Evolutionary conservation across 2,888 invertebrate genomes (phyloP).

Genomic region (Papilio elwesi): DNA sequence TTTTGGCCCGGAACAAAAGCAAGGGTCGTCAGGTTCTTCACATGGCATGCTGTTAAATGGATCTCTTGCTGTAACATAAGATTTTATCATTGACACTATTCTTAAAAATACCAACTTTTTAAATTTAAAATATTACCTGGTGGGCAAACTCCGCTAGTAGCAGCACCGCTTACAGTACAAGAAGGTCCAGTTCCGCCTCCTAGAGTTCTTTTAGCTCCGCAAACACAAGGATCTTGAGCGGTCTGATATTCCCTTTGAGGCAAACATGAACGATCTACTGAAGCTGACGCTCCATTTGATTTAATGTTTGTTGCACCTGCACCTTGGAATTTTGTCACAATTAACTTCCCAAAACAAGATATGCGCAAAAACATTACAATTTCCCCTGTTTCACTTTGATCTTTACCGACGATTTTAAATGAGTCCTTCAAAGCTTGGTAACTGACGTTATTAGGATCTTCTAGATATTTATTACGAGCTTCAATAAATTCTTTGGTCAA

Average conservation of each 20-base stretch:
- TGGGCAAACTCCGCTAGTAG: slow-evolving; percentile 58
- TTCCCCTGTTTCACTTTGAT: slow-evolving; percentile 81
- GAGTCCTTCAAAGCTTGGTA: slow-evolving; percentile 86
- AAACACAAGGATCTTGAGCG: slow-evolving; percentile 67
- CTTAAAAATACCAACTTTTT: neutral
- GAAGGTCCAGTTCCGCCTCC: slow-evolving; percentile 45
- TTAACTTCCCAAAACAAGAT: slow-evolving; percentile 87
- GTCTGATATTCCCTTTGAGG: slow-evolving; percentile 65
- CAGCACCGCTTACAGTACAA: slow-evolving; percentile 48
- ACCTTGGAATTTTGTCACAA: slow-evolving; percentile 87
- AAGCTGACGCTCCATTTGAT: slow-evolving; percentile 48
- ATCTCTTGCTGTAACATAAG: slow-evolving; percentile 56
- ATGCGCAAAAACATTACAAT: slow-evolving; percentile 85
- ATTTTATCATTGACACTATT: neutral
- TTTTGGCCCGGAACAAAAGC: slow-evolving; percentile 72
- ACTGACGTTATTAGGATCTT: slow-evolving; percentile 74
- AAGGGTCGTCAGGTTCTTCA: slow-evolving; percentile 69
- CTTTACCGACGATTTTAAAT: slow-evolving; percentile 81
- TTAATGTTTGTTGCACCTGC: slow-evolving; percentile 59
- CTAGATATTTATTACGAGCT: slow-evolving; percentile 76
- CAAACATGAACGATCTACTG: slow-evolving; percentile 70
- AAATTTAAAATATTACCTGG: slow-evolving; percentile 52
- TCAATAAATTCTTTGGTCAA: slow-evolving; percentile 85
- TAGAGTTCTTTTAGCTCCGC: slow-evolving; percentile 59
- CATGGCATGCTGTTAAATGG: slow-evolving; percentile 72